Evolutionary conservation across 1,140 invertebrate species (phyloP), one percentile per base, ranked within the genome.

Genomic region (Euwallacea fornicatus): DNA sequence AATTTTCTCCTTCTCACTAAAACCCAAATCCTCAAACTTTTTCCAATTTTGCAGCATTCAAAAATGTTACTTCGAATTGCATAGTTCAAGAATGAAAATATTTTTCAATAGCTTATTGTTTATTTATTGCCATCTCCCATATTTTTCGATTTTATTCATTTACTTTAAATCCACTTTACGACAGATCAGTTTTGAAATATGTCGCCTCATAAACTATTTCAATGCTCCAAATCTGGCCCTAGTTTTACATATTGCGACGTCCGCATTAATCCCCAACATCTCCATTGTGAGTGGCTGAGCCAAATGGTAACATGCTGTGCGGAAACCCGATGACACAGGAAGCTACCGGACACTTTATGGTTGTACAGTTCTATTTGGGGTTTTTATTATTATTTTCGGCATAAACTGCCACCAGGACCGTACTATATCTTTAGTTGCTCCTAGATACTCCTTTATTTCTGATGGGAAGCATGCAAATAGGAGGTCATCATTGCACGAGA

Each of bases 261-360:
- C 50, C 63, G 63, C 63, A 65, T 66, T 11, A n/a, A 56, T 44
- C 55, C 65, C 47, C 42, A 54, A 66, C 53, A 66, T 44, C 42
- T 66, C 53, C 46, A 66, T 66, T 66, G 53, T 59, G 53, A 65
- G 33, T 58, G 53, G 53, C 21, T 56, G 44, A 11, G 41, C 65
- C 65, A 66, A 66, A 66, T 66, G 65, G 65, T 56, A 56, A 56
- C 65, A 66, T 58, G 50, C 65, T 59, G 65, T 66, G 53, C 33
- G 15, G 43, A 66, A 66, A 66, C 65, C 55, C 58, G 65, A 66
- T 59, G 55, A 66, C 65, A 58, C 65, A 66, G 65, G 65, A 66
- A 58, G 65, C 42, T 41, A 58, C 55, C 65, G 53, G 65, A 66
- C 53, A 66, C 54, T 66, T 66, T 66, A 66, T 66, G n/a, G 41